These are phyloP conservation scores for Dicentrarchus labrax DNA, from an alignment of 2,113 vertebrate genomes.

Conservation along the genomic window DNA sequence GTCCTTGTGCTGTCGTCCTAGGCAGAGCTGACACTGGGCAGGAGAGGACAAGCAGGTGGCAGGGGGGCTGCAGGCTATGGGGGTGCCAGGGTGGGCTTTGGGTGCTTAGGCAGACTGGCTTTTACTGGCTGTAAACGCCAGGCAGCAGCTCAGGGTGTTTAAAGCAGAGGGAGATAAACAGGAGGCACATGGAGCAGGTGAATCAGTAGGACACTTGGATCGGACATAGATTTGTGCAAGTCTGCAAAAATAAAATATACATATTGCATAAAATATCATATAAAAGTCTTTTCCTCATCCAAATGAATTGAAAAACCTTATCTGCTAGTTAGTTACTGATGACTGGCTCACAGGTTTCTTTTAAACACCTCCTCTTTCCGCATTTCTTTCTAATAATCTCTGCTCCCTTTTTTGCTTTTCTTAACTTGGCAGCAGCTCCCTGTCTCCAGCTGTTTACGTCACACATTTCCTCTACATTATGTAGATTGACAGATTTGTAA, in stretches of 20 bases:
- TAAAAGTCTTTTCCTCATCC: background rate
- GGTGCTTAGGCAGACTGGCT: conserved; percentile 50
- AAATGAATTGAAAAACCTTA: conserved; percentile 13
- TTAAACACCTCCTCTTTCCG: background rate
- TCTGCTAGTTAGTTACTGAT: conserved; percentile 1
- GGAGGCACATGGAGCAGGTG: conserved; percentile 7
- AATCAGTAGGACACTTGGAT: conserved; percentile 29
- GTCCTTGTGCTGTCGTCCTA: conserved; percentile 48
- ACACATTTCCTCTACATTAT: conserved; percentile 66
- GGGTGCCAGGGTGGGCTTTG: conserved; percentile 52
- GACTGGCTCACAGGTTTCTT: background rate
- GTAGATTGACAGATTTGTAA: conserved; percentile 76
- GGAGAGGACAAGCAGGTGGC: conserved; percentile 35
- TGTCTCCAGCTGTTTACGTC: conserved; percentile 57
- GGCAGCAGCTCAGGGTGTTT: conserved; percentile 34
- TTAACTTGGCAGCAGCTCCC: conserved; percentile 37
- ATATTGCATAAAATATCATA: background rate
- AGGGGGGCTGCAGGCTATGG: background rate
- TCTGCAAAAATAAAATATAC: conserved; percentile 21
- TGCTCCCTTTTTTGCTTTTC: conserved; percentile 17
- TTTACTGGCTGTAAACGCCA: conserved; percentile 9
- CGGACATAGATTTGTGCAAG: background rate
- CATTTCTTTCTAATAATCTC: conserved; percentile 2
- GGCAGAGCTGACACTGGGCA: conserved; percentile 7
- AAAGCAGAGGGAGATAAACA: conserved; percentile 45